These are phyloP conservation scores for Tupaia chinensis DNA, from an alignment of 2,113 vertebrate species.

Conservation along the genomic window DNA sequence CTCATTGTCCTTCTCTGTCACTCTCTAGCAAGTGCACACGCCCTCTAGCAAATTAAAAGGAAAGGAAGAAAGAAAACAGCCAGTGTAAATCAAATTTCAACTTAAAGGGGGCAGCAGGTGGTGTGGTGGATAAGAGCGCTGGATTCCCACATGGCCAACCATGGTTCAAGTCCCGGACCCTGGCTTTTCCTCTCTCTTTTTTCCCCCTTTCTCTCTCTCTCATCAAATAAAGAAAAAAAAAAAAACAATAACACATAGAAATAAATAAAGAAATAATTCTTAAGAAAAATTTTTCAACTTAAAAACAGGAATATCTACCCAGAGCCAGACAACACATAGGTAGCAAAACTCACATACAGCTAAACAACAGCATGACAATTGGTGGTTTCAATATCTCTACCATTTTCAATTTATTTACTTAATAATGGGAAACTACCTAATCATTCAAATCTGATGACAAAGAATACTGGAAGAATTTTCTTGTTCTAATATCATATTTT, in stretches of 20 bases:
- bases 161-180: no score
- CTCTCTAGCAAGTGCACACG: no score
- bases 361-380: not conserved
- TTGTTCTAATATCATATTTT: not conserved
- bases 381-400: not conserved
- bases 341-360: not conserved
- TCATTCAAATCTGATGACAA: not conserved
- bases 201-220: no score
- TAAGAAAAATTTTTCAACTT: not conserved
- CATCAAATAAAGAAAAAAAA: no score
- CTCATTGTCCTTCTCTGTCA: no score
- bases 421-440: not conserved
- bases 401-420: not conserved
- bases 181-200: no score
- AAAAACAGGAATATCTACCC: not conserved
- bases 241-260: no score
- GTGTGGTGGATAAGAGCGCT: no score
- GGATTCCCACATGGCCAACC: no score
- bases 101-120: not conserved
- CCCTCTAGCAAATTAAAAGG: no score
- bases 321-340: not conserved
- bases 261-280: no score
- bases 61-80: not conserved
- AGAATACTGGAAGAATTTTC: not conserved
- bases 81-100: slow-evolving; percentile 23